Conservation (phyloP, 2,113 vertebrate species). For the Meles meles region DNA sequence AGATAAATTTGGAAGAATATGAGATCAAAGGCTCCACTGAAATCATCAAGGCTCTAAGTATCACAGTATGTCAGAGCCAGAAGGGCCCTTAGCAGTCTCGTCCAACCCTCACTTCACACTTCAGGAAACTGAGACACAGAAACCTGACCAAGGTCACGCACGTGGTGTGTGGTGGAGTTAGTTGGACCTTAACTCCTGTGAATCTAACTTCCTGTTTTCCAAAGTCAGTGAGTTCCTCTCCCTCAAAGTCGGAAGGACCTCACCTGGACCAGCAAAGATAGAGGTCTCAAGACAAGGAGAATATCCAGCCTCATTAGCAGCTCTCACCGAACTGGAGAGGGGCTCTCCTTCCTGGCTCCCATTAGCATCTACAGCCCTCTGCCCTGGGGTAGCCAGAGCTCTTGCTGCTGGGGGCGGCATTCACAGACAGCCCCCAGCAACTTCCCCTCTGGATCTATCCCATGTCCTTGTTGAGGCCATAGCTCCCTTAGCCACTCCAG, state of each 20-base stretch:
- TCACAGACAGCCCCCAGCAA: neutral
- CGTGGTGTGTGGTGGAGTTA: rapidly evolving
- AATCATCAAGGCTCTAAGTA: neutral
- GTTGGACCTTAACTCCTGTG: neutral
- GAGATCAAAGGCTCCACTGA: neutral
- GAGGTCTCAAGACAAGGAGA: neutral
- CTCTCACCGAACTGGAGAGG: neutral
- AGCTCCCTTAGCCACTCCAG: neutral
- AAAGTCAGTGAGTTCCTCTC: neutral
- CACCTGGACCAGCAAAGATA: neutral
- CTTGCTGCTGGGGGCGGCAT: neutral
- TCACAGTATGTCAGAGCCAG: neutral
- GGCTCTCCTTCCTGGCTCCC: neutral
- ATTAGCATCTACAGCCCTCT: neutral
- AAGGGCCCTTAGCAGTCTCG: neutral
- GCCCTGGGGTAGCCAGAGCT: neutral
- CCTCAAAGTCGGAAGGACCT: neutral
- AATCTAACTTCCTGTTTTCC: neutral
- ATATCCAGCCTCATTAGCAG: neutral
- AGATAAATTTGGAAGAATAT: slow-evolving; percentile 19
- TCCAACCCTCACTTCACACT: neutral
- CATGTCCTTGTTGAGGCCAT: neutral
- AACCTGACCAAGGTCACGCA: neutral
- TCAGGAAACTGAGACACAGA: neutral
- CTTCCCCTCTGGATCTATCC: too few species aligned